Percentiles rank a stretch among this genome's conserved stretches.
Evolutionary conservation across 2,113 vertebrate genomes (phyloP).

Genomic region (Lepus europaeus): DNA sequence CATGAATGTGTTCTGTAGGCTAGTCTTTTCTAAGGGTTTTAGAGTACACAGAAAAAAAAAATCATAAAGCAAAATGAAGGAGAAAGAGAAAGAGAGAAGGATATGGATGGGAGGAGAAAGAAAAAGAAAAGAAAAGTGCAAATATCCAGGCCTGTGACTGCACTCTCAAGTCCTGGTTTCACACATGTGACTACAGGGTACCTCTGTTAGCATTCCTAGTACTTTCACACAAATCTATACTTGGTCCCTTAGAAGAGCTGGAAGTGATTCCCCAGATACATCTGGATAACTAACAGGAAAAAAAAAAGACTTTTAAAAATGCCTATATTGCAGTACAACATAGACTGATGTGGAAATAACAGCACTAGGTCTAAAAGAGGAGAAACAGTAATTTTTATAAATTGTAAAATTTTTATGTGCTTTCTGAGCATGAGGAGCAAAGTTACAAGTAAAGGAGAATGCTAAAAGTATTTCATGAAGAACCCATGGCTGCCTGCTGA

Average conservation of each 20-base stretch:
- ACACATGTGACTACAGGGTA: background rate
- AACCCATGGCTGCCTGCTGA: background rate
- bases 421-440: slow-evolving; percentile 49
- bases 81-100: background rate
- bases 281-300: background rate
- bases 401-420: background rate
- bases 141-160: background rate
- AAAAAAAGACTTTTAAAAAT: slow-evolving; percentile 15
- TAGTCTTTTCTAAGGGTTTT: background rate
- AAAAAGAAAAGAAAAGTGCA: rapidly evolving
- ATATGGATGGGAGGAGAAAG: rapidly evolving
- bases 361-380: background rate
- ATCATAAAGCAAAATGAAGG: background rate
- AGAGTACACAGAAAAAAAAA: background rate
- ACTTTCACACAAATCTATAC: background rate
- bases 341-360: background rate
- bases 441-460: slow-evolving; percentile 10
- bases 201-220: background rate
- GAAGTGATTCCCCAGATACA: background rate
- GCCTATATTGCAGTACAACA: background rate
- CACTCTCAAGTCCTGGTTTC: background rate
- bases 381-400: slow-evolving; percentile 50
- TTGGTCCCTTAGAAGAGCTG: background rate
- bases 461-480: slow-evolving; percentile 20
- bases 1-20: background rate